Conservation (phyloP, 2,113 vertebrate genomes). For the Gracilinanus agilis region DNA sequence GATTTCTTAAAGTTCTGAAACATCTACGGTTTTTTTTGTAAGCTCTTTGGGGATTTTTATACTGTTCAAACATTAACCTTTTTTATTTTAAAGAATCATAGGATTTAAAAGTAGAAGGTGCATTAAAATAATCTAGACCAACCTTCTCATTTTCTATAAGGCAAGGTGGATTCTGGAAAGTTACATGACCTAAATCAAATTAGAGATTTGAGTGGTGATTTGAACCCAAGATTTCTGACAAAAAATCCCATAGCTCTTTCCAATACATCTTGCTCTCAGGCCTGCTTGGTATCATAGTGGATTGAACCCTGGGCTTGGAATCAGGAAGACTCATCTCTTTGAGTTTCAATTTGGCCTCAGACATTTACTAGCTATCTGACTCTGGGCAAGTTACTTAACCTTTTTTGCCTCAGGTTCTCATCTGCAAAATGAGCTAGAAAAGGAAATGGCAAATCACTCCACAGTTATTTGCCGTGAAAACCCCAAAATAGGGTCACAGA, state of each 20-base stretch:
- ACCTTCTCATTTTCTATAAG: not conserved
- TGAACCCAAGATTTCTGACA: not conserved
- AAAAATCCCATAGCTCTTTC: not conserved
- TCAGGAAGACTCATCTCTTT: too few species aligned
- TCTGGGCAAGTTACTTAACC: too few species aligned
- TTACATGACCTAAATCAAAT: not conserved
- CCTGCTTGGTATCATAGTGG: not conserved
- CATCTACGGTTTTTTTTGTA: not conserved
- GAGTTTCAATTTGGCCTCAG: too few species aligned
- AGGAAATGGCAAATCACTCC: too few species aligned
- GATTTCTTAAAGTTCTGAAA: not conserved
- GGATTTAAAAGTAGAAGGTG: not conserved
- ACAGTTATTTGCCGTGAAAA: too few species aligned
- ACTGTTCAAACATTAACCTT: slow-evolving; percentile 5
- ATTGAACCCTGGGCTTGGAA: too few species aligned
- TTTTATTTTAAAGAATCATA: not conserved
- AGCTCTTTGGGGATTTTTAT: not conserved
- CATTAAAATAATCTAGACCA: not conserved
- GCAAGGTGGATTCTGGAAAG: not conserved
- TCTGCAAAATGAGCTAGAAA: too few species aligned
- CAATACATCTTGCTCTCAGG: not conserved
- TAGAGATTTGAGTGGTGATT: not conserved
- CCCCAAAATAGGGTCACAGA: too few species aligned
- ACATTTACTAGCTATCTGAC: too few species aligned
- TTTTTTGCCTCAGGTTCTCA: too few species aligned